phyloP scores from a whole-genome alignment of 2,888 invertebrate species.

The Ennomos quercinarius region DNA sequence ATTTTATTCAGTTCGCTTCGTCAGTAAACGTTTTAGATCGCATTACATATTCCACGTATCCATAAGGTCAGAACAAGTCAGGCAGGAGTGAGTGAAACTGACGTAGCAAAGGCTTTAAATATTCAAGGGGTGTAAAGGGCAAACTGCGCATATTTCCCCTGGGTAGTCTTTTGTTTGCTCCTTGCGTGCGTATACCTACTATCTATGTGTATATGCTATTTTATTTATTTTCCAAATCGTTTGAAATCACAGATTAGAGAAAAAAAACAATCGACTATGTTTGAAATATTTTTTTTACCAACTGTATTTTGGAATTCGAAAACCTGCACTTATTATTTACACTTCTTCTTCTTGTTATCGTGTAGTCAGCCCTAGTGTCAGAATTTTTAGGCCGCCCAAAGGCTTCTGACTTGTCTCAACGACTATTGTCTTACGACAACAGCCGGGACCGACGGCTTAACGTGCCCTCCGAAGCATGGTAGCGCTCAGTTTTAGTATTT shows the following conservation, averaged over 20 bases:
- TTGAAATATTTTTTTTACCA: background rate
- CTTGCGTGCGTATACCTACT: conserved; percentile 28
- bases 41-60: conserved; percentile 38
- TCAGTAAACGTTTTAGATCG: conserved; percentile 24
- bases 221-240: conserved; percentile 25
- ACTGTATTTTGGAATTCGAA: too few relatives aligned
- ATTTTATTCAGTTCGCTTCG: conserved; percentile 16
- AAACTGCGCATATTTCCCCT: conserved; percentile 77
- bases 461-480: too few relatives aligned
- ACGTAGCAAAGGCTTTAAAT: conserved; percentile 68
- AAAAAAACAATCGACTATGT: too few relatives aligned
- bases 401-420: too few relatives aligned
- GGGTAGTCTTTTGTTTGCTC: conserved; percentile 60
- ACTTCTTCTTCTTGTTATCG: too few relatives aligned
- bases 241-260: too few relatives aligned
- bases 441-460: too few relatives aligned
- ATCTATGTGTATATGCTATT: conserved; percentile 32
- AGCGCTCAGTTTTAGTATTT: too few relatives aligned
- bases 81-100: conserved; percentile 53
- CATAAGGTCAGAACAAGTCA: conserved; percentile 35
- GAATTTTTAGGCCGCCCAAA: too few relatives aligned
- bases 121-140: conserved; percentile 84
- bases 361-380: too few relatives aligned
- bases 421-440: too few relatives aligned
- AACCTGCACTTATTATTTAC: too few relatives aligned